A percentile compares a stretch with the other conserved stretches of the same genome.
Conservation (phyloP, 1,140 invertebrate genomes). For the Sminthurinus signatus region DNA sequence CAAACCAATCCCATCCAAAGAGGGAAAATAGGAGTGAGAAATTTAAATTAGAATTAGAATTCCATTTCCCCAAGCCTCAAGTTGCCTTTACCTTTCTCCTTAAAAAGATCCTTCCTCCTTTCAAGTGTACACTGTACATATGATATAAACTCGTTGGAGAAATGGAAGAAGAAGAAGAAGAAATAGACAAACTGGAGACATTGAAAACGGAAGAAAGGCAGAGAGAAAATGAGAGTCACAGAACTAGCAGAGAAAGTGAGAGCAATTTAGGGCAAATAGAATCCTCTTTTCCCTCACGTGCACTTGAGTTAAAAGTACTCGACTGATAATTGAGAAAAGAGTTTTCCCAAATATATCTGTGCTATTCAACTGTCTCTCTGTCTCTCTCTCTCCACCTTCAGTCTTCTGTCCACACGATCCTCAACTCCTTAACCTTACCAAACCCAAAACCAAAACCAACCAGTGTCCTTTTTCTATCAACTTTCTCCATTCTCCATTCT, state of each 20-base stretch:
- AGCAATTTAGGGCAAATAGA: conserved; percentile 22
- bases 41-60: neutral
- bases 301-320: conserved; percentile 21
- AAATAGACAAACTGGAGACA: neutral
- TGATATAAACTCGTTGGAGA: no score
- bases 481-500: neutral
- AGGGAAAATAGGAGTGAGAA: no score
- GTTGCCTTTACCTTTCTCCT: no score
- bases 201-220: neutral
- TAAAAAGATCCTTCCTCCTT: no score
- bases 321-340: conserved; percentile 26
- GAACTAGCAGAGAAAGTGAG: neutral
- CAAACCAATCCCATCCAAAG: no score
- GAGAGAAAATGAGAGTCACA: no score
- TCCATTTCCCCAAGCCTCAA: neutral
- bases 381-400: conserved; percentile 2
- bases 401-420: neutral
- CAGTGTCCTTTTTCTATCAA: conserved; percentile 1
- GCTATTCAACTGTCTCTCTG: conserved; percentile 6
- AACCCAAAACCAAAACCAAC: no score
- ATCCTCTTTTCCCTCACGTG: conserved; percentile 26
- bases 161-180: no score
- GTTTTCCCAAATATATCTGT: neutral
- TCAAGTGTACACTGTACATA: no score
- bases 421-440: no score